Conservation (phyloP, 1,140 invertebrate genomes). For the Nasonia giraulti region DNA sequence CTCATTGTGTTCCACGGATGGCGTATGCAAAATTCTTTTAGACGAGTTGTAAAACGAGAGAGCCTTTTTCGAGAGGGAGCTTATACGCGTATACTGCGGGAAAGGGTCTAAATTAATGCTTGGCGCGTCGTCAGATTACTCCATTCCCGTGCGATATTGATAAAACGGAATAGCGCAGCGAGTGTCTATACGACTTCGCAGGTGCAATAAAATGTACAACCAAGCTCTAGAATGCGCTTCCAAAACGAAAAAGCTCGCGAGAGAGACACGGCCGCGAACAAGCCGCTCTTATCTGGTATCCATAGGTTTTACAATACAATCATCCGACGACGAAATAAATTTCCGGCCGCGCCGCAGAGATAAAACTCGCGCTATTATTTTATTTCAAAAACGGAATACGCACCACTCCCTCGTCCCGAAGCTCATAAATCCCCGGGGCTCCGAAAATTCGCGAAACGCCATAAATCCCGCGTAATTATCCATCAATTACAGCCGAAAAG, state of each 20-base stretch:
- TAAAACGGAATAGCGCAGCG: no score
- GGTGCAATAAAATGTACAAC: slow-evolving; percentile 34
- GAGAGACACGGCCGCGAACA: background rate
- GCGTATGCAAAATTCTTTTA: slow-evolving; percentile 1
- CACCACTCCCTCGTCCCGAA: slow-evolving; percentile 28
- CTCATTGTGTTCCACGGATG: background rate
- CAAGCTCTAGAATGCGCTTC: background rate
- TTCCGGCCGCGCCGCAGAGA: background rate
- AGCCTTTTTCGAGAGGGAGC: background rate
- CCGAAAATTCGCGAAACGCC: slow-evolving; percentile 30
- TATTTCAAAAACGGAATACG: background rate
- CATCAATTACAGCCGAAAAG: slow-evolving; percentile 42
- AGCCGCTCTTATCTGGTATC: background rate
- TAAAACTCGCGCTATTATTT: slow-evolving; percentile 30
- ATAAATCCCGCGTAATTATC: slow-evolving; percentile 50
- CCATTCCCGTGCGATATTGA: no score
- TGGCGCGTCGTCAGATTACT: no score
- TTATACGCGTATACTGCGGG: background rate
- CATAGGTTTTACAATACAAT: slow-evolving; percentile 37
- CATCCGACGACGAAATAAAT: slow-evolving; percentile 32
- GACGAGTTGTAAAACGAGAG: background rate
- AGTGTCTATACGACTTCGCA: slow-evolving; percentile 1
- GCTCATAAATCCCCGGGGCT: slow-evolving; percentile 39
- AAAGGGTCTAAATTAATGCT: no score
- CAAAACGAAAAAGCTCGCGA: background rate